Evolutionary conservation across 2,888 invertebrate species (phyloP).

Genomic region (Magallana nippona): DNA sequence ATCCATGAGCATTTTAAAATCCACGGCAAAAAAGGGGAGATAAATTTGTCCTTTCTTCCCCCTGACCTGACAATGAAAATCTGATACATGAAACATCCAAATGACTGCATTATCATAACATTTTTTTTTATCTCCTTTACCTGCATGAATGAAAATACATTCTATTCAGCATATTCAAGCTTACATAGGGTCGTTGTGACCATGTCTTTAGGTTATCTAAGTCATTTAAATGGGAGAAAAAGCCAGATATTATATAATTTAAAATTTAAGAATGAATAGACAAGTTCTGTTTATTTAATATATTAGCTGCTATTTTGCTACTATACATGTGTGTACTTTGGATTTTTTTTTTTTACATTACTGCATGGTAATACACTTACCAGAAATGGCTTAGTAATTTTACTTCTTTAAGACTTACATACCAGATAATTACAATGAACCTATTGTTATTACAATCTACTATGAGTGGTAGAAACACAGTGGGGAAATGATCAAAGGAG

Average conservation of each 20-base stretch:
- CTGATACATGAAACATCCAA: background rate
- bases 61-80: background rate
- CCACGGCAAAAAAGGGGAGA: background rate
- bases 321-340: background rate
- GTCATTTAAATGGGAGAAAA: constrained; percentile 14
- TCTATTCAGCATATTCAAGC: background rate
- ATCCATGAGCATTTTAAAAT: background rate
- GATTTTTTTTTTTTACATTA: background rate
- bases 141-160: no score
- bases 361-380: background rate
- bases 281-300: background rate
- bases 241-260: background rate
- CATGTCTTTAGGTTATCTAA: background rate
- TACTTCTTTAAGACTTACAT: no score
- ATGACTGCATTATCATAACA: background rate
- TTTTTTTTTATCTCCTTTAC: background rate
- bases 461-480: no score
- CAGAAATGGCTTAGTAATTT: no score
- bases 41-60: background rate
- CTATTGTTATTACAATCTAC: no score
- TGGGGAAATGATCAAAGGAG: no score
- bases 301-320: no score
- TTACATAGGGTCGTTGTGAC: background rate
- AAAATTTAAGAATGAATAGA: background rate
- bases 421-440: no score